A percentile compares a stretch with the other conserved stretches of the same genome.
Evolutionary conservation across 2,888 invertebrate species (phyloP).

Genomic region (Drosophila formosana): DNA sequence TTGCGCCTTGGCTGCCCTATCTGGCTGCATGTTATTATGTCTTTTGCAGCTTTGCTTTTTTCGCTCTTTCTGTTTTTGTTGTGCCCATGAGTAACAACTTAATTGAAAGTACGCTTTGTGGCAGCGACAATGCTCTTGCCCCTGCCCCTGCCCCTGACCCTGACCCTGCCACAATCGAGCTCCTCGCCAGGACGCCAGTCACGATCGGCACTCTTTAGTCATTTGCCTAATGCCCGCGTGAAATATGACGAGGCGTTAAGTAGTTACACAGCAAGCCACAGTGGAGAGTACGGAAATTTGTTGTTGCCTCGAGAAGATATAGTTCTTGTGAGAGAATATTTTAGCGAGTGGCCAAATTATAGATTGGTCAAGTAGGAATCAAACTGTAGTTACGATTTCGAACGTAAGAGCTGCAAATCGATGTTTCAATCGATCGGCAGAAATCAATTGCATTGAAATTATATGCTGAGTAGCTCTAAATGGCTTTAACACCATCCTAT

Average conservation of each 20-base stretch:
- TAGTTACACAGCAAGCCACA: slow-evolving; percentile 68
- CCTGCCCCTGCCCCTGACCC: slow-evolving; percentile 6
- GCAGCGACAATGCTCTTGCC: slow-evolving; percentile 25
- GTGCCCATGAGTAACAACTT: slow-evolving; percentile 81
- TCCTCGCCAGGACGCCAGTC: slow-evolving; percentile 51
- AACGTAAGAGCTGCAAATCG: not conserved
- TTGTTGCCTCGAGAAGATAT: not conserved
- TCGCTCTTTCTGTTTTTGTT: not conserved
- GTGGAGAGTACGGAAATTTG: slow-evolving; percentile 37
- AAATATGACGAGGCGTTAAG: slow-evolving; percentile 83
- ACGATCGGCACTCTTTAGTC: slow-evolving; percentile 75
- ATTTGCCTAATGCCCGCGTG: slow-evolving; percentile 70
- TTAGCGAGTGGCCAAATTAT: not conserved
- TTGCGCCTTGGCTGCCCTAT: slow-evolving; percentile 29
- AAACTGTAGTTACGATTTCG: not conserved
- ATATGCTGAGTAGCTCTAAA: not conserved
- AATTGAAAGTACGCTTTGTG: slow-evolving; percentile 78
- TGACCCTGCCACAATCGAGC: slow-evolving; percentile 26
- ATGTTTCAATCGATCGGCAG: not conserved
- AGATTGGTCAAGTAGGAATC: not conserved
- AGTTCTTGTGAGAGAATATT: not conserved
- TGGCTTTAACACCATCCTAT: not conserved
- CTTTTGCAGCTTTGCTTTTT: slow-evolving; percentile 5
- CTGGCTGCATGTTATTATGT: slow-evolving; percentile 10
- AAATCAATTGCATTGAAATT: no score